These are phyloP conservation scores for Acrobeloides nanus DNA, from an alignment of 2,888 invertebrate species.

Conservation along the genomic window DNA sequence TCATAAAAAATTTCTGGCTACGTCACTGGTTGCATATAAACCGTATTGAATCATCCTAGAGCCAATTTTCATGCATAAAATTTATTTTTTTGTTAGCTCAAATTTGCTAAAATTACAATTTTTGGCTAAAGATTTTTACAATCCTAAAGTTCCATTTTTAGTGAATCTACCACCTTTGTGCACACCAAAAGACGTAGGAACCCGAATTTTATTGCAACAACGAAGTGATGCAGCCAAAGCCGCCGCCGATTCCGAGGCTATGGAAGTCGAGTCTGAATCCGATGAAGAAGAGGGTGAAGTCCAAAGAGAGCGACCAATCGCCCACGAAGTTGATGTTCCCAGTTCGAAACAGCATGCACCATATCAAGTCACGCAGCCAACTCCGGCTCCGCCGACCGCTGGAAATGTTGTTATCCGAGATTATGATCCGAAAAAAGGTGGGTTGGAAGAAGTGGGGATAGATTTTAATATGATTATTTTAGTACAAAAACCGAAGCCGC, in stretches of 20 bases:
- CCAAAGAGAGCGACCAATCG: slow-evolving; percentile 11
- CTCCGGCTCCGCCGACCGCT: slow-evolving; percentile 67
- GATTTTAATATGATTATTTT: too few species aligned
- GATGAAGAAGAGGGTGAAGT: slow-evolving; percentile 46
- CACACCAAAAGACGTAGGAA: slow-evolving; percentile 60
- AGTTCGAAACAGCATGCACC: slow-evolving; percentile 14
- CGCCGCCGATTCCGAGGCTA: slow-evolving; percentile 41
- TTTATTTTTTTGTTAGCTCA: not conserved
- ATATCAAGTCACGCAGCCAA: slow-evolving; percentile 34
- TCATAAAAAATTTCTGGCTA: too few species aligned
- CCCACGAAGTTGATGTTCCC: slow-evolving; percentile 8
- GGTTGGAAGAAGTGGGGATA: too few species aligned
- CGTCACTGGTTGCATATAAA: too few species aligned
- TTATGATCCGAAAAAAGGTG: slow-evolving; percentile 83
- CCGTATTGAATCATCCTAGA: too few species aligned
- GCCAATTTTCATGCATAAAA: not conserved
- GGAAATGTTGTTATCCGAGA: slow-evolving; percentile 80
- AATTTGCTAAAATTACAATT: not conserved
- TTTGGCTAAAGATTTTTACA: not conserved
- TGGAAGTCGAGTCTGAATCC: slow-evolving; percentile 50
- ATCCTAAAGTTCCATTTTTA: slow-evolving; percentile 18
- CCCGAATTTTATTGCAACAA: slow-evolving; percentile 58
- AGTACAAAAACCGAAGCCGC: not conserved
- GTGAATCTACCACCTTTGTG: slow-evolving; percentile 59
- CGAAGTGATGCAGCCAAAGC: slow-evolving; percentile 46